These are phyloP conservation scores for Celastrina argiolus DNA, from an alignment of 2,888 invertebrate species.

Conservation along the genomic window DNA sequence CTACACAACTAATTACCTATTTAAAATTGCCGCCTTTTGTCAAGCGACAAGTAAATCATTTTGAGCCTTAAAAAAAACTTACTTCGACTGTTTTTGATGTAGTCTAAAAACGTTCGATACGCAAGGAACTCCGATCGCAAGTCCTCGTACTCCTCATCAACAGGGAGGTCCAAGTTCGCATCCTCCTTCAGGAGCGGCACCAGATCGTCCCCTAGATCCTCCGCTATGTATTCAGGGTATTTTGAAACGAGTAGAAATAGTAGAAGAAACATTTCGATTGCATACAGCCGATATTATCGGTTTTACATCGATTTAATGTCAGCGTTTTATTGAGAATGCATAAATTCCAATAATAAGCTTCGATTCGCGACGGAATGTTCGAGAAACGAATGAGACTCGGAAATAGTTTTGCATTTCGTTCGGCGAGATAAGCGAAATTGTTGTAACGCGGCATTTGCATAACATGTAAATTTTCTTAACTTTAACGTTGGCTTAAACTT, in stretches of 20 bases:
- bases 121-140: constrained; percentile 64
- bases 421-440: not conserved
- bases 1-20: no score
- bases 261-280: constrained; percentile 45
- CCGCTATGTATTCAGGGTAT: not conserved
- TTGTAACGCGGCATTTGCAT: not conserved
- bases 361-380: constrained; percentile 31
- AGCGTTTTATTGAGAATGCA: constrained; percentile 53
- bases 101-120: constrained; percentile 56
- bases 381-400: constrained; percentile 25
- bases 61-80: constrained; percentile 27
- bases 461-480: not conserved
- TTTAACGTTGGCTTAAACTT: not conserved
- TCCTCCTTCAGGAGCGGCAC: constrained; percentile 50
- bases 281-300: constrained; percentile 35
- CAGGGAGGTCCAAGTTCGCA: constrained; percentile 57
- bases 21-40: no score
- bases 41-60: no score
- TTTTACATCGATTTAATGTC: constrained; percentile 37
- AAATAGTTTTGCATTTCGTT: constrained; percentile 25
- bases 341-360: constrained; percentile 56
- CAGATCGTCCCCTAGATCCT: constrained; percentile 44
- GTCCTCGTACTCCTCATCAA: constrained; percentile 67
- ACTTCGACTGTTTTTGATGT: constrained; percentile 38
- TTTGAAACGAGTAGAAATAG: constrained; percentile 36